A percentile compares a stretch with the other conserved stretches of the same genome.
phyloP scores from a whole-genome alignment of 2,797 vertebrate genomes.

The Acropternis orthonyx region DNA sequence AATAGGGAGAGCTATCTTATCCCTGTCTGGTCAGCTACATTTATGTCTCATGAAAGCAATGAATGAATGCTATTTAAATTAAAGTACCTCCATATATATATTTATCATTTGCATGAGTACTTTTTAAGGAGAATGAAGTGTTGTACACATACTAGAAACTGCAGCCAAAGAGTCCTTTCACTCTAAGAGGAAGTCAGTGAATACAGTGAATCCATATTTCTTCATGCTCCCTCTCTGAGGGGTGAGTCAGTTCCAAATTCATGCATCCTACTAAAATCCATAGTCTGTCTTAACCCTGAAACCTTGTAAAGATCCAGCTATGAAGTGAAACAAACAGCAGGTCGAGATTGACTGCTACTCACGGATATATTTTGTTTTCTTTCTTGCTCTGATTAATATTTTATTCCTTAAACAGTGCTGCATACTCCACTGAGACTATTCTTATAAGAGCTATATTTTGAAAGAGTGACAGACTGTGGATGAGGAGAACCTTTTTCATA shows the following conservation, averaged over 20 bases:
- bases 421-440: background rate
- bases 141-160: background rate
- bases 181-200: background rate
- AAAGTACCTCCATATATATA: background rate
- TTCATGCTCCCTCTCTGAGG: background rate
- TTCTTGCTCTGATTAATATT: background rate
- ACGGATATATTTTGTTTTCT: background rate
- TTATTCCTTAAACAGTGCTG: background rate
- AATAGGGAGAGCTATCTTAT: background rate
- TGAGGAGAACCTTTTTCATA: background rate
- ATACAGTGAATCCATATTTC: background rate
- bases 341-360: background rate
- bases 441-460: background rate
- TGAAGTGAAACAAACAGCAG: fast-evolving
- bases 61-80: background rate
- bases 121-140: background rate
- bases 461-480: background rate
- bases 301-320: background rate
- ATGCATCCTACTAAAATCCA: background rate
- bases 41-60: background rate
- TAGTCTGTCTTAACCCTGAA: background rate
- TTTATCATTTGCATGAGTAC: background rate
- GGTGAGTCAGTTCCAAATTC: background rate
- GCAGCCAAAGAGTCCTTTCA: background rate
- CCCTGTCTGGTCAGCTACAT: background rate